Conservation (phyloP, 2,113 vertebrate species). For the Triplophysa rosa region DNA sequence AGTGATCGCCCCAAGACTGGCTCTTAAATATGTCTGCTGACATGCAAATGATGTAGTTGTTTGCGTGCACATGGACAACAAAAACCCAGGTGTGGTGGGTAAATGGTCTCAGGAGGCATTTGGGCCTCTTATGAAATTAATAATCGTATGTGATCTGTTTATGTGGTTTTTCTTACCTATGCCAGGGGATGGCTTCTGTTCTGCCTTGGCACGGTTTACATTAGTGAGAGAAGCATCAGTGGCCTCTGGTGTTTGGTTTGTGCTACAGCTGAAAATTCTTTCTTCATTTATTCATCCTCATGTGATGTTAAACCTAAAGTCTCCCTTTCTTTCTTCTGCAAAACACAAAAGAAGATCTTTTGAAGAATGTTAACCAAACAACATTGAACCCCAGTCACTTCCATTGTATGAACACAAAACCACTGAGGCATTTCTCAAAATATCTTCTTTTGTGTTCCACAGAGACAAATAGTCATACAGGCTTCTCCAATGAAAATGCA, state of each 20-base stretch:
- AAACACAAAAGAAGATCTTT: too few relatives aligned
- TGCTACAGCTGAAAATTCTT: slow-evolving; percentile 81
- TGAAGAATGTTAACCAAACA: too few relatives aligned
- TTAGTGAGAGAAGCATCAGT: slow-evolving; percentile 74
- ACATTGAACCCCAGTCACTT: too few relatives aligned
- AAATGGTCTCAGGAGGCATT: slow-evolving; percentile 39
- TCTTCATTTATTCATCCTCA: too few relatives aligned
- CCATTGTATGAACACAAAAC: too few relatives aligned
- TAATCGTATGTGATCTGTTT: slow-evolving; percentile 26
- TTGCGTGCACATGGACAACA: slow-evolving; percentile 27
- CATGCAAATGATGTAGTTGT: slow-evolving; percentile 31
- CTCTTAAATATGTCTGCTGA: slow-evolving; percentile 33
- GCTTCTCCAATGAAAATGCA: too few relatives aligned
- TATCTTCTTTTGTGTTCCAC: too few relatives aligned
- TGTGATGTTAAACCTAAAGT: too few relatives aligned
- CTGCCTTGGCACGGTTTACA: slow-evolving; percentile 76
- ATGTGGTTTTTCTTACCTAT: not conserved
- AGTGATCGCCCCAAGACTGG: not conserved
- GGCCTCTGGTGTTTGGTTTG: slow-evolving; percentile 87
- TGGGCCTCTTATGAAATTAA: slow-evolving; percentile 4
- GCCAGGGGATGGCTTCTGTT: slow-evolving; percentile 82
- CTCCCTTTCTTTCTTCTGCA: too few relatives aligned
- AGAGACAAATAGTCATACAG: too few relatives aligned
- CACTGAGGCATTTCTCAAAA: too few relatives aligned
- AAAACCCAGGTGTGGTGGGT: slow-evolving; percentile 40